Evolutionary conservation across 1,140 invertebrate genomes (phyloP), one percentile per base, ranked within the genome.

Genomic region (Parasteatoda tepidariorum): DNA sequence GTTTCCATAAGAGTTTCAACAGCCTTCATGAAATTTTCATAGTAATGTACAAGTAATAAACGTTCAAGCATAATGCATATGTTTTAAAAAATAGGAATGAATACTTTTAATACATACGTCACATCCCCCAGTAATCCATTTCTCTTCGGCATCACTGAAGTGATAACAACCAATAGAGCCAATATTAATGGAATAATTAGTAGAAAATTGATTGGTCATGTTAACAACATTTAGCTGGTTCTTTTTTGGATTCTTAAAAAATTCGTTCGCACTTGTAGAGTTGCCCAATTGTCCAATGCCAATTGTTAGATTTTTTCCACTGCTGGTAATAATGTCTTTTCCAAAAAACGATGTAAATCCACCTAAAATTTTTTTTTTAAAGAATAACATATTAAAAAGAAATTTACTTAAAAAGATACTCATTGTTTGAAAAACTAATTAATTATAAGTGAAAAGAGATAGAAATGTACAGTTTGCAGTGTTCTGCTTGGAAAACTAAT

Each of bases 171-270:
- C 83, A 33, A 67, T 64, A 24, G 75, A 38, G 18, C 57, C 24
- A 15, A 84, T 71, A 15, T 54, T 28, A 38, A 79, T 73, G 0
- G 74, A 34, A 59, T 84, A 84, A 24, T 84, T 84, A 2, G 74
- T 28, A 3, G 34, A n/a, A 61, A 84, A 84, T 3, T 76, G 2
- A 34, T 84, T 84, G 0, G 83, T 84, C 83, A 84, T 84, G 54
- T 84, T 76, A 2, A 38, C 62, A 6, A 76, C 71, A 34, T 64
- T 24, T 30, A 84, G 55, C 41, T 84, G 76, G 33, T 61, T 68
- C 18, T 31, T 2, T 0, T 54, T 31, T 18, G 26, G 66, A 26
- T 73, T 66, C 24, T 66, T 48, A 38, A 78, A 84, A 24, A 78
- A 48, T 11, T 18, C 0, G 0, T 78, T 26, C 9, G 59, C 13